Conservation (phyloP, 2,888 invertebrate genomes). For the Germaria angustata region DNA sequence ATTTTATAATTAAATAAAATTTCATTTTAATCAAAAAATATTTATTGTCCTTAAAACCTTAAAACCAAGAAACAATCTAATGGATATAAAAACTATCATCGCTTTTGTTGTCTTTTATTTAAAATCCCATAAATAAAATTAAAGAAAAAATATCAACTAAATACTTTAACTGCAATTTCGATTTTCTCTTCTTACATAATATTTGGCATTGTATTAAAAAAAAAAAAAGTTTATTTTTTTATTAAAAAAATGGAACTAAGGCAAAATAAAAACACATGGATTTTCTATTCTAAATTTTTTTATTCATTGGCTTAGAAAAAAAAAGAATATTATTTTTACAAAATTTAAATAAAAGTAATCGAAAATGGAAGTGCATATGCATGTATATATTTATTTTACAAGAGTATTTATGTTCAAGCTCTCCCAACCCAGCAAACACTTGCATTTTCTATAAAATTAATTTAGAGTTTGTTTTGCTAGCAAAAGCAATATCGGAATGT, state of each 20-base stretch:
- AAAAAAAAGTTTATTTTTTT: not conserved
- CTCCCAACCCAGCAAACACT: not conserved
- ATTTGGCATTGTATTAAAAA: too few relatives aligned
- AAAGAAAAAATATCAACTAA: not conserved
- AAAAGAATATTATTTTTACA: not conserved
- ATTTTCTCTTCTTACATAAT: too few relatives aligned
- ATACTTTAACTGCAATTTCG: not conserved
- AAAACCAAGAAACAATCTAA: not conserved
- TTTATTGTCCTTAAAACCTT: not conserved
- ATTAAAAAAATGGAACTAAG: not conserved
- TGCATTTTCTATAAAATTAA: not conserved
- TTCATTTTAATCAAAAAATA: not conserved
- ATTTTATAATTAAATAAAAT: not conserved
- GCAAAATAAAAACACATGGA: constrained; percentile 3
- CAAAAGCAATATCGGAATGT: too few relatives aligned
- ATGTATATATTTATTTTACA: too few relatives aligned
- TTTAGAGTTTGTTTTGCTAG: too few relatives aligned
- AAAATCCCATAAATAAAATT: not conserved
- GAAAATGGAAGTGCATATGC: not conserved
- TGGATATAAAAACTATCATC: not conserved
- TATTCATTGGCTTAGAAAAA: too few relatives aligned
- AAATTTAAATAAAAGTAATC: constrained; percentile 15
- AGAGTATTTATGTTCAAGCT: too few relatives aligned
- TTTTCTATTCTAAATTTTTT: too few relatives aligned
- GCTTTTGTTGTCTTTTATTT: not conserved